These are phyloP conservation scores for Tenrec ecaudatus DNA, from an alignment of 2,113 vertebrate genomes.

Conservation along the genomic window DNA sequence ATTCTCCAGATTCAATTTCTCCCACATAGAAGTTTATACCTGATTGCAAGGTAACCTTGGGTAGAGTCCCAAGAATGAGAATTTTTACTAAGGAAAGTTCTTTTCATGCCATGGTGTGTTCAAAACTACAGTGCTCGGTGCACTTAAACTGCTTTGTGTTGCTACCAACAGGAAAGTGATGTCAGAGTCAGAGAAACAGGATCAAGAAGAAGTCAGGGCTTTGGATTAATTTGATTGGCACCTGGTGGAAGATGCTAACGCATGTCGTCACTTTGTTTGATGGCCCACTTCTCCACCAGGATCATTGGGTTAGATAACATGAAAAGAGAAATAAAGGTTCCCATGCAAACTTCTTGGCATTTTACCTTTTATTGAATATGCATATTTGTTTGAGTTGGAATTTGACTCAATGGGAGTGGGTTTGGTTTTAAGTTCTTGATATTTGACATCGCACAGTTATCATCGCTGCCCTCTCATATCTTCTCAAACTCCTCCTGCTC, in stretches of 20 bases:
- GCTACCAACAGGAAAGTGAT: conserved; percentile 66
- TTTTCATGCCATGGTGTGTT: conserved; percentile 1
- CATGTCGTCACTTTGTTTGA: conserved; percentile 26
- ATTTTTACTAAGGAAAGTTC: conserved; percentile 38
- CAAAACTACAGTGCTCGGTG: neutral
- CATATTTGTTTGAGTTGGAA: neutral
- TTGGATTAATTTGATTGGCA: conserved; percentile 55
- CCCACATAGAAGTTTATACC: neutral
- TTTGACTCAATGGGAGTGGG: neutral
- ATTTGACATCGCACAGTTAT: neutral
- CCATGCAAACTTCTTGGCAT: neutral
- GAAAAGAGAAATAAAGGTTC: conserved; percentile 57
- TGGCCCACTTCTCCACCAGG: neutral
- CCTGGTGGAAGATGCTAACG: neutral
- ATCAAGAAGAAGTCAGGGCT: conserved; percentile 78
- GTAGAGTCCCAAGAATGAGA: conserved; percentile 33
- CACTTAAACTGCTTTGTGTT: conserved; percentile 25
- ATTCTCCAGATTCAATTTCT: neutral
- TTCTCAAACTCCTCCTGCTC: conserved; percentile 14
- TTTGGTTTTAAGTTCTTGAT: neutral
- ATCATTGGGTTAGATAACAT: neutral
- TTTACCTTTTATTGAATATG: conserved; percentile 7
- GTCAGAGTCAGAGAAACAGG: conserved; percentile 59
- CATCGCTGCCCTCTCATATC: neutral
- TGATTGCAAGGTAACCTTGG: conserved; percentile 20